Percentiles rank a stretch among this genome's conserved stretches.
Evolutionary conservation across 1,140 invertebrate species (phyloP).

Genomic region (Calephelis nemesis): DNA sequence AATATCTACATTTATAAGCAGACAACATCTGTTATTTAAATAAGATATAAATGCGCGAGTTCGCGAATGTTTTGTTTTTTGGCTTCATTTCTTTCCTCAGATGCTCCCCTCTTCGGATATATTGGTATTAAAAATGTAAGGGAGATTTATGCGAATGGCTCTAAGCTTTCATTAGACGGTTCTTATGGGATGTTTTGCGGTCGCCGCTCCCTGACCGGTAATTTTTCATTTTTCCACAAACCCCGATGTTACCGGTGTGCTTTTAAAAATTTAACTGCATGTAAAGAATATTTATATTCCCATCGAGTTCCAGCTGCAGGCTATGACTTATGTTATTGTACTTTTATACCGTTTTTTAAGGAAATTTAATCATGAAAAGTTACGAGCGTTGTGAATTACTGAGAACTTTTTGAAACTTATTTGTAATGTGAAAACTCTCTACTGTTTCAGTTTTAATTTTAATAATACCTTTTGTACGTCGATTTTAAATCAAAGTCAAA

Average conservation of each 20-base stretch:
- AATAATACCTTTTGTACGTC: too few relatives aligned
- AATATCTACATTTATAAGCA: constrained; percentile 75
- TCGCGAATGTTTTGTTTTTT: constrained; percentile 68
- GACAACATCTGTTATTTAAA: constrained; percentile 76
- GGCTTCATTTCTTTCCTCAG: constrained; percentile 57
- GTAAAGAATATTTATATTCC: constrained; percentile 75
- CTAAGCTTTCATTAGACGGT: constrained; percentile 78
- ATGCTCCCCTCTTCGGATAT: constrained; percentile 69
- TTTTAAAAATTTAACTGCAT: constrained; percentile 74
- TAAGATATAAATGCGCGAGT: constrained; percentile 72
- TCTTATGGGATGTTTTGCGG: constrained; percentile 73
- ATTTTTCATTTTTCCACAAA: constrained; percentile 76
- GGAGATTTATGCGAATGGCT: constrained; percentile 78
- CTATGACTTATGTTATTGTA: constrained; percentile 67
- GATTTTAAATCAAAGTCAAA: too few relatives aligned
- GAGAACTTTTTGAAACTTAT: constrained; percentile 6
- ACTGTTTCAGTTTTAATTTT: too few relatives aligned
- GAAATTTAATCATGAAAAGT: constrained; percentile 51
- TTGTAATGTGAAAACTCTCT: neutral
- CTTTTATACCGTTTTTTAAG: constrained; percentile 51
- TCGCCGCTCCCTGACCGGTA: constrained; percentile 75
- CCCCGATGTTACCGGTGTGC: constrained; percentile 55
- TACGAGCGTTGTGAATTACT: constrained; percentile 58
- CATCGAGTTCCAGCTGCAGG: constrained; percentile 61
- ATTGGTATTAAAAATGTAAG: constrained; percentile 80